Base-by-base conservation (phyloP, 2,888 invertebrate genomes). In the Antheraea assamensis region DNA sequence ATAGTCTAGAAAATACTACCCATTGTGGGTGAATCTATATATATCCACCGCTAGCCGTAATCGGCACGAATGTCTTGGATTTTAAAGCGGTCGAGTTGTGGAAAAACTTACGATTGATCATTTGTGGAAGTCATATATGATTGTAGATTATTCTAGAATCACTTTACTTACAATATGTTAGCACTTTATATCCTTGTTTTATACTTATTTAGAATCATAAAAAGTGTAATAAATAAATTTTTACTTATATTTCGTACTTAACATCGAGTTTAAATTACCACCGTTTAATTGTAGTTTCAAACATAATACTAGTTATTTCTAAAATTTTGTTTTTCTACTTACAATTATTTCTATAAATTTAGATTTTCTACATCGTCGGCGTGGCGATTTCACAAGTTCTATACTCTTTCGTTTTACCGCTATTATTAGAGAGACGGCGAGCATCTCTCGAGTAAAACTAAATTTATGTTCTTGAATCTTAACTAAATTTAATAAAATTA, bases 11-110 rank as follows among this genome's bases (percentile, higher is more conserved):
- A 86, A 85, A 83, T 79, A 77, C 75, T 78, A 76, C 79, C 78
- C 76, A 71, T 74, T 77, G 88, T 88, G 85, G 87, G 87, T 83
- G 85, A 87, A 78, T 85, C 86, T 90, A 88, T 83, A 85, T 88
- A 84, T 88, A 85, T 80, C 80, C 78, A 71, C 75, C 75, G 77
- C 75, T 76, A 76, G 77, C 75, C 75, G 72, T 75, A 73, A 82
- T 81, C 78, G 82, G 81, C 74, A 58, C 19, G 42, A 72, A 71
- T 42, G 58, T 70, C 31, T 52, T n/a, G 64, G n/a, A 4, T 35
- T 15, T 71, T 58, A 31, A n/a, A 71, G 61, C 19, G 13, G 27
- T 30, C 61, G 30, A 17, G 30, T 27, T 64, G 17, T 64, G 27
- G 61, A 61, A 30, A 64, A 64, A 27, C 61, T 64, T 58, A 58